Base-by-base conservation (phyloP, 2,888 invertebrate species). In the Rugalucina vietnamica region DNA sequence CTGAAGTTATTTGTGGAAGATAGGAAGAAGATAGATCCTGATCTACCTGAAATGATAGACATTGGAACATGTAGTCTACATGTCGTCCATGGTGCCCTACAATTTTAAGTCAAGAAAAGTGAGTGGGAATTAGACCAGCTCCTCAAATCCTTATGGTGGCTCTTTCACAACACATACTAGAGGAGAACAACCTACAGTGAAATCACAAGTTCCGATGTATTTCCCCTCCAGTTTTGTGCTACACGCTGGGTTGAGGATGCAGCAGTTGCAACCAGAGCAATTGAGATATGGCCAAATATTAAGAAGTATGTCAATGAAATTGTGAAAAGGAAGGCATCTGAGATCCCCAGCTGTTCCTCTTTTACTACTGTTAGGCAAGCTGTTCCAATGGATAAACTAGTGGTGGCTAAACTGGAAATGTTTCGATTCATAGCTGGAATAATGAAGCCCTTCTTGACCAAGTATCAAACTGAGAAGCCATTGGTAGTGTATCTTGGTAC, bases 31-130 rank as follows among this genome's bases (percentile, higher is more conserved):
- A 39, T 57, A 18, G 79, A 79, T 60, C 32, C 36, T 27, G 73
- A 79, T 29, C 43, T 73, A 29, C 73, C 79, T 34, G 72, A 57
- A 34, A 49, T 91, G 18, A 54, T 93, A 24, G 86, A 92, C 32
- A 84, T 93, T 49, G 92, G 92, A 49, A 89, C 88, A 54, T 94
- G 93, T 73, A 91, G 91, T 71, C 85, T 94, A 12, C 93, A 93
- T 81, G 86, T 89, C 27, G 81, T 93, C 27, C 90, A 93, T 86
- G 90, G 91, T n/a, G 89, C 91, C 27, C 91, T 93, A 29, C 91
- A 92, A 84, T 88, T 91, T 12, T 92, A 90, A 1, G 84, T 90
- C 18, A 84, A 83, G 24, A 81, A 76, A 73, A 86, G 88, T 14
- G 70, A 81, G 1, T 93, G 92, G 90, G 69, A 74, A 18, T 34